Evolutionary conservation across 2,797 vertebrate species (phyloP).

Genomic region (Discoglossus pictus): DNA sequence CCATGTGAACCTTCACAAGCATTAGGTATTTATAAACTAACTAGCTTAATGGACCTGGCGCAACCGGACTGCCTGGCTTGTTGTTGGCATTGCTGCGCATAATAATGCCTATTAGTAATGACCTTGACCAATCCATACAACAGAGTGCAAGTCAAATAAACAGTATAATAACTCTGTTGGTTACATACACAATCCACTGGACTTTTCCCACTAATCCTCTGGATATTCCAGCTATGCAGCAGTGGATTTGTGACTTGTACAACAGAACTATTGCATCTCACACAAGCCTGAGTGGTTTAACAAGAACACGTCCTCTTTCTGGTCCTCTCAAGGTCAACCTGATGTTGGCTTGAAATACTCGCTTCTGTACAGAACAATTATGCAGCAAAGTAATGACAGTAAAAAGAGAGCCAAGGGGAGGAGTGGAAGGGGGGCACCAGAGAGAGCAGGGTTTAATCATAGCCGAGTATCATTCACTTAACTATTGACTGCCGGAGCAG

Average conservation of each 20-base stretch:
- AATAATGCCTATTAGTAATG: no score
- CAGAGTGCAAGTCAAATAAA: background rate
- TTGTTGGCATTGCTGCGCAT: no score
- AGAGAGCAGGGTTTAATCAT: constrained; percentile 12
- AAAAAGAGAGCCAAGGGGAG: constrained; percentile 22
- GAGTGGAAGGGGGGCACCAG: background rate
- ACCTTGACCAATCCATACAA: background rate
- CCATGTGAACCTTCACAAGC: no score
- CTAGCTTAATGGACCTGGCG: no score
- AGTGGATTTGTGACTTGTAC: background rate
- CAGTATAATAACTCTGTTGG: background rate
- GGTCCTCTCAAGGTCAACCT: constrained; percentile 28
- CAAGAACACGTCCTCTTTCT: background rate
- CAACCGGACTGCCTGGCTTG: no score
- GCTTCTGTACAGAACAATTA: constrained; percentile 45
- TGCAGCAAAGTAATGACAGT: constrained; percentile 25
- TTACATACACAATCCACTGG: background rate
- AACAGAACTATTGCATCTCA: background rate
- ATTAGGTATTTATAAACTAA: no score
- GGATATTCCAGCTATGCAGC: background rate
- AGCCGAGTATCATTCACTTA: constrained; percentile 8
- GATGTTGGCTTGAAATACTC: constrained; percentile 27
- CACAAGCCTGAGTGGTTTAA: constrained; percentile 15
- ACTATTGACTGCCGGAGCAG: background rate
- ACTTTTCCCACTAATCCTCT: background rate